A percentile compares a stretch with the other conserved stretches of the same genome.
These are phyloP conservation scores for Aromia moschata DNA, from an alignment of 2,888 invertebrate genomes.

Conservation along the genomic window DNA sequence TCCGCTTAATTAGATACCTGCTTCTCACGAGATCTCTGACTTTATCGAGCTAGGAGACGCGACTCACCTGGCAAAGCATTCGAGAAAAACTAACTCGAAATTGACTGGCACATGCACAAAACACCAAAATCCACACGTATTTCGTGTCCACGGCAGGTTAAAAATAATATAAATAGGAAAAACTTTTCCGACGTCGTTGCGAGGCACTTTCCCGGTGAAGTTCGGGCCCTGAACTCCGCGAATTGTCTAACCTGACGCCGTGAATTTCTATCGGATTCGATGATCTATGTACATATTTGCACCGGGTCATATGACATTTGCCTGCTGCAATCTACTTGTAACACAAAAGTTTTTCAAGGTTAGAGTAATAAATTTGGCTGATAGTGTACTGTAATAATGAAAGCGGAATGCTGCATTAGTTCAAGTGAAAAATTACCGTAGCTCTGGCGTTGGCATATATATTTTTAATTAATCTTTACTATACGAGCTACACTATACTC, in stretches of 20 bases:
- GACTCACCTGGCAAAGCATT: slow-evolving; percentile 32
- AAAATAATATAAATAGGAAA: slow-evolving; percentile 22
- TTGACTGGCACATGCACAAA: slow-evolving; percentile 49
- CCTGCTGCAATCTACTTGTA: slow-evolving; percentile 9
- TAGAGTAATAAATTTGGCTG: slow-evolving; percentile 16
- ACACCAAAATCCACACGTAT: slow-evolving; percentile 43
- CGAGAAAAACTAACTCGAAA: slow-evolving; percentile 42
- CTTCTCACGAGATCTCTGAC: slow-evolving; percentile 9
- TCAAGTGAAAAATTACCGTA: slow-evolving; percentile 4
- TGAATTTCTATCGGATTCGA: too few relatives aligned
- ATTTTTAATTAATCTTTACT: too few relatives aligned
- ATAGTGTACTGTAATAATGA: slow-evolving; percentile 5
- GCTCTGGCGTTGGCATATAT: too few relatives aligned
- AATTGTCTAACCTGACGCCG: too few relatives aligned
- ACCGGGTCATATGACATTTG: slow-evolving; percentile 26
- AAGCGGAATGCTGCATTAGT: background rate
- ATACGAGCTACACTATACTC: too few relatives aligned
- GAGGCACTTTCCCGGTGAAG: background rate
- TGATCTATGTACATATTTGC: too few relatives aligned
- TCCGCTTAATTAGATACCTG: slow-evolving; percentile 5
- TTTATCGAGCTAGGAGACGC: slow-evolving; percentile 4
- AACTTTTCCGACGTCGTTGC: background rate
- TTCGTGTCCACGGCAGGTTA: slow-evolving; percentile 18
- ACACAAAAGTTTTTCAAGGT: slow-evolving; percentile 24
- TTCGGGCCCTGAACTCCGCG: background rate